phyloP scores from a whole-genome alignment of 1,140 invertebrate species.

The Meteorus sp. region DNA sequence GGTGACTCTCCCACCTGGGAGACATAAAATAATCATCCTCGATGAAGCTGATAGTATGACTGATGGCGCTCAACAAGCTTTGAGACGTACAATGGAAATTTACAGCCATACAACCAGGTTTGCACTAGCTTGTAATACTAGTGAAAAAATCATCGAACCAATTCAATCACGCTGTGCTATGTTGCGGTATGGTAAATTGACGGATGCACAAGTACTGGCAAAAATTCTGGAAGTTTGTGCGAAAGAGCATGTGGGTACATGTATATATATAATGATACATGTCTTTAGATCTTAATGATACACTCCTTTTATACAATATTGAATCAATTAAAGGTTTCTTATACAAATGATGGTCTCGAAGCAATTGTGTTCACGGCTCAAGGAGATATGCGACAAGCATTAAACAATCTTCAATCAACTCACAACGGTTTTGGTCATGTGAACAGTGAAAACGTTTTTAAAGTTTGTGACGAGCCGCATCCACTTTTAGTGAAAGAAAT shows the following conservation, averaged over 20 bases:
- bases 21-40: conserved; percentile 97
- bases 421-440: conserved; percentile 92
- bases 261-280: conserved; percentile 23
- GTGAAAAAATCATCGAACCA: conserved; percentile 98
- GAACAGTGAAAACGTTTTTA: conserved; percentile 96
- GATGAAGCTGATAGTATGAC: conserved; percentile 99
- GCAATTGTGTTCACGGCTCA: conserved; percentile 98
- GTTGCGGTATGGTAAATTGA: conserved; percentile 89
- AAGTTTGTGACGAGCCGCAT: conserved; percentile 99
- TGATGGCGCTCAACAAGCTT: conserved; percentile 94
- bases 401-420: conserved; percentile 99
- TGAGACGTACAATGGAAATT: conserved; percentile 97
- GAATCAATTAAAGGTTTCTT: conserved; percentile 55
- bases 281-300: no score
- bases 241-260: conserved; percentile 68
- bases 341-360: conserved; percentile 92
- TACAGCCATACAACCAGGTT: conserved; percentile 97
- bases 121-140: conserved; percentile 97
- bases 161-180: conserved; percentile 99
- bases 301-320: no score
- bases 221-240: conserved; percentile 77
- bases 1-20: conserved; percentile 86
- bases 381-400: conserved; percentile 95
- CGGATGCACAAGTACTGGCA: conserved; percentile 85
- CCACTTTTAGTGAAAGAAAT: conserved; percentile 91